Evolutionary conservation across 1,140 invertebrate genomes (phyloP), one percentile per base, ranked within the genome.

Genomic region (Wiebesia pumilae): DNA sequence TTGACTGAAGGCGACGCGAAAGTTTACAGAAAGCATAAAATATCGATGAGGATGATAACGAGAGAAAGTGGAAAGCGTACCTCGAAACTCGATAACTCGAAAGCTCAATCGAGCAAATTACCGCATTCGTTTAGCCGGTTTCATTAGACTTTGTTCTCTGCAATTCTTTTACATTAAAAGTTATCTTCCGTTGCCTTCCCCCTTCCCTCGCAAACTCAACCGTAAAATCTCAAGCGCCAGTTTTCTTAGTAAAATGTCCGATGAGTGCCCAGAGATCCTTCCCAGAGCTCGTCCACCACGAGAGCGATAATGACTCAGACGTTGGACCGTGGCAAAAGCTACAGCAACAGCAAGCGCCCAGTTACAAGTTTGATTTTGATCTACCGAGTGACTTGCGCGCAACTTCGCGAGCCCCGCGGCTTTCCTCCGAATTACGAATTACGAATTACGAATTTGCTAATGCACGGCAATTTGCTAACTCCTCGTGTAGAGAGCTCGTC

Each of bases 371-470:
- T 24, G 81, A 82, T 51, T 65, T 67, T 30, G 21, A 43, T n/a
- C n/a, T n/a, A n/a, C n/a, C n/a, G 51, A 47, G 33, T 10, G 83
- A 78, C 75, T 85, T 71, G 83, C 9, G 27, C 30, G 33, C 33
- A 65, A 86, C 35, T 81, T 81, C 69, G 30, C 77, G 67, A 81
- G 16, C n/a, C 80, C 78, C 6, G 4, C 65, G 47, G 43, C 62
- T 69, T 30, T 58, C 33, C 69, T 35, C 38, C 4, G 47, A 86
- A 86, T 86, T 86, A 38, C 40, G 71, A 58, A 86, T 86, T 82
- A n/a, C 4, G 47, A 86, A 86, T 86, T 86, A 38, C 40, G 71
- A 58, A 86, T 86, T 82, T 33, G 40, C 35, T 81, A 81, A 86
- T 82, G 58, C 71, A n/a, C n/a, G 7, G 54, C 27, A 33, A 79